A percentile compares a stretch with the other conserved stretches of the same genome.
These are phyloP conservation scores for Cydia amplana DNA, from an alignment of 1,140 invertebrate species.

Conservation along the genomic window DNA sequence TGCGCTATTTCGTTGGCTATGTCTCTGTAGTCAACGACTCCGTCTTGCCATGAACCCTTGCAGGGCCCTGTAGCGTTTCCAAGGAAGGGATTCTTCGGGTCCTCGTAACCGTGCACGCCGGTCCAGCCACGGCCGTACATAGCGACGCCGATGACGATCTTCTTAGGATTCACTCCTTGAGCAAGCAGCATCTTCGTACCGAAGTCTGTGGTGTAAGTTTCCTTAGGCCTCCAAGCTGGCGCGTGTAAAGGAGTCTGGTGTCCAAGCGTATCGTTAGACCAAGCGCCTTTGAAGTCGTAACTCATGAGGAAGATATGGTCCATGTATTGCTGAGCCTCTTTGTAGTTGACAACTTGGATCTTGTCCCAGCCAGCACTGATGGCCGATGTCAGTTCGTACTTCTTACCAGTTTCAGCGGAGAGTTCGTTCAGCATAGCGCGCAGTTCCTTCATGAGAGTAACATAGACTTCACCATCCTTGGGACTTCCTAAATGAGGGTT, in stretches of 20 bases:
- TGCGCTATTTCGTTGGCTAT: conserved; percentile 68
- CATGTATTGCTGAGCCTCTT: conserved; percentile 69
- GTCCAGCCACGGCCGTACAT: conserved; percentile 75
- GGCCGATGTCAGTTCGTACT: conserved; percentile 72
- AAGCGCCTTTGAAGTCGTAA: conserved; percentile 74
- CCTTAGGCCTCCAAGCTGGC: conserved; percentile 65
- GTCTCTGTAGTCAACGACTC: conserved; percentile 72
- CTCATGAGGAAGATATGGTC: conserved; percentile 76
- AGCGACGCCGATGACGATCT: conserved; percentile 71
- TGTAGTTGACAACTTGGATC: conserved; percentile 72
- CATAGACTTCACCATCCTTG: conserved; percentile 66
- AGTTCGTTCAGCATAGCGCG: conserved; percentile 70
- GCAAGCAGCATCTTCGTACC: conserved; percentile 66
- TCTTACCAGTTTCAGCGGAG: conserved; percentile 63
- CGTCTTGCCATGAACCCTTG: conserved; percentile 73
- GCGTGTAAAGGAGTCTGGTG: conserved; percentile 69
- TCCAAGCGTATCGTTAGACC: conserved; percentile 71
- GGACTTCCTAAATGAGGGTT: conserved; percentile 67
- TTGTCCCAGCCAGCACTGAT: conserved; percentile 75
- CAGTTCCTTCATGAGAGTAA: conserved; percentile 69
- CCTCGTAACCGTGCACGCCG: conserved; percentile 62
- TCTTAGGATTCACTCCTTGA: conserved; percentile 71
- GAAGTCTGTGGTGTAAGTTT: conserved; percentile 73
- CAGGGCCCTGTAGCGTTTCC: conserved; percentile 66
- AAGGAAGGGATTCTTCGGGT: conserved; percentile 63